Base-by-base conservation (phyloP, 2,113 vertebrate species). In the Lutjanus erythropterus region DNA sequence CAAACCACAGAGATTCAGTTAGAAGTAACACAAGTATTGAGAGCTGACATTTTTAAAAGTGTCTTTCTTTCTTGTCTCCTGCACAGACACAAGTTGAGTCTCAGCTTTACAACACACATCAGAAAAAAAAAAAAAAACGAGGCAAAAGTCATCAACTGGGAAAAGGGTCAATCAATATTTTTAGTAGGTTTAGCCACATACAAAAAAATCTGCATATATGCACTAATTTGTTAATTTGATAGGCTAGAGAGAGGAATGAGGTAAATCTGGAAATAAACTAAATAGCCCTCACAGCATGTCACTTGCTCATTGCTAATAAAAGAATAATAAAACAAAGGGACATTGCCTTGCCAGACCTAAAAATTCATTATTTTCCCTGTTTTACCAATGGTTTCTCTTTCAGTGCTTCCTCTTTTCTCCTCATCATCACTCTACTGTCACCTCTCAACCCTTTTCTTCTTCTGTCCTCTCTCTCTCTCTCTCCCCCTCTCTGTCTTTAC, bases 231-330 rank as follows among this genome's bases (percentile, higher is more conserved):
- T n/a, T n/a, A n/a, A n/a, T n/a, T n/a, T 71, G 12, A 73, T 16
- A 41, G 25, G 35, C 5, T 42, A 35, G 50, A 29, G 58, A 66
- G 29, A 75, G 29, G n/a, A 47, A 67, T 46, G 50, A 60, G 10
- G 21, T 29, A 9, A 65, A 64, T n/a, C 29, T 2, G 4, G 37
- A 29, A 29, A 11, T 29, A 9, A 67, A 37, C 27, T 9, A 58
- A 31, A 37, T 47, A 3, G 35, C 15, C 37, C 95, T 95, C 95
- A 96, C 95, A 96, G 96, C 96, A 66, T n/a, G 52, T 95, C 95
- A 94, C 95, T 96, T 96, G 95, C 96, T 97, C 96, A 96, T 97
- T 97, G 96, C 95, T 96, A 95, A 97, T 93, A 93, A 94, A n/a
- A n/a, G n/a, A 96, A 96, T 96, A 97, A 96, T 96, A 96, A 96